Evolutionary conservation across 2,113 vertebrate species (phyloP), one percentile per base, ranked within the genome.

Genomic region (Uria lomvia): DNA sequence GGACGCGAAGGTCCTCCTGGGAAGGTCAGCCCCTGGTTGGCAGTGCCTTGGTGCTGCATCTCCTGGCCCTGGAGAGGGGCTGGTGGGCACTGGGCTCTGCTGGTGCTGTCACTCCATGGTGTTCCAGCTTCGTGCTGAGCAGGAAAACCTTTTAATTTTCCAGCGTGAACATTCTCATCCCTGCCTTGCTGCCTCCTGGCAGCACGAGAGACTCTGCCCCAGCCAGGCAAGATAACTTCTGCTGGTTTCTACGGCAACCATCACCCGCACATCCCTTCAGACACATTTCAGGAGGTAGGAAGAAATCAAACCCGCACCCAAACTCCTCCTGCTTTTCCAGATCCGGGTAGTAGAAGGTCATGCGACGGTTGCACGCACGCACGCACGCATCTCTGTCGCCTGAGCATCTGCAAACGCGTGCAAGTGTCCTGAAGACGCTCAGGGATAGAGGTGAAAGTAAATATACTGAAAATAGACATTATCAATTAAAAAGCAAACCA

Each of bases 201-300:
- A 95, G 81, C 79, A 50, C 0, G 3, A 74, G 70, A 65, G 67
- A 4, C 82, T 56, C 90, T 86, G 90, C 63, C 81, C 86, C 1
- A 30, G 81, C 55, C 88, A 90, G 88, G 90, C 90, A 75, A 5
- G 20, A 5, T 5, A 49, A 94, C 13, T 59, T 86, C 67, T 90
- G 53, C 82, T 88, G 65, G 96, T 97, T 97, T 97, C 96, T 97
- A 97, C 81, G 96, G 95, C 94, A 96, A 97, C 97, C 58, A 45
- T 53, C 86, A 42, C 47, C 29, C 3, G 68, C 60, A 81, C 92
- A 49, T 96, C 83, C 91, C 24, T 92, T 77, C 20, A 8, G 86
- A 84, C 91, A 59, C 67, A 11, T 84, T 86, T 60, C 42, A 75
- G 81, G 78, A 94, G 72, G 82, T 68, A 92, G 88, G 40, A 76